Evolutionary conservation across 2,113 vertebrate species (phyloP), one percentile per base, ranked within the genome.

Genomic region (Salminus brasiliensis): DNA sequence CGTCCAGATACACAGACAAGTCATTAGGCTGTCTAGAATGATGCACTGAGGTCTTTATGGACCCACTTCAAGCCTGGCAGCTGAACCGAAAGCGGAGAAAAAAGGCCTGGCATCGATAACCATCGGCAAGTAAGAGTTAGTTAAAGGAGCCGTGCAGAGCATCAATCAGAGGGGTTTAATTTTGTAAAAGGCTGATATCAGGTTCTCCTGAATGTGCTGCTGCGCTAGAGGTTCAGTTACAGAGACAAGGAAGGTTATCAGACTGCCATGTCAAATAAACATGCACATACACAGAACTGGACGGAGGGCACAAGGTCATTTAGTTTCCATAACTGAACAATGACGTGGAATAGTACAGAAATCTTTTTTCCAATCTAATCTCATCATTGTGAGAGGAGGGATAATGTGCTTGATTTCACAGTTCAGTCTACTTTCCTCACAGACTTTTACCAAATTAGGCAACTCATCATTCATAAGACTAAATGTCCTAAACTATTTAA

Each of bases 81-180:
- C 30, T 9, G 34, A 27, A 60, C 59, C 25, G 27, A 55, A 18
- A 59, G 29, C 15, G 12, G 62, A 82, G 85, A 83, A 86, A 76
- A 81, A 80, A 83, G n/a, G 68, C 36, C 76, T 81, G 69, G 57
- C 75, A 65, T 63, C 11, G 71, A 84, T 71, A 86, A 74, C 81
- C 85, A 88, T 80, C 45, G 7, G 85, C 81, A 87, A 82, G 83
- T 90, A 88, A 91, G 84, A 88, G 90, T 92, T 90, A 91, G 82
- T 90, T 91, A 89, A 90, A 88, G 81, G 57, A 85, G 81, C 72
- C 74, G 86, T 83, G 83, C 73, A 41, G 4, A 68, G 74, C 77
- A 79, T 89, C 86, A 81, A 85, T 89, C 87, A 83, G 67, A 86
- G 70, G 72, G 76, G 83, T 84, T 92, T 88, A 82, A 91, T 90